Evolutionary conservation across 2,797 vertebrate genomes (phyloP), one percentile per base, ranked within the genome.

Genomic region (Cyprinella venusta): DNA sequence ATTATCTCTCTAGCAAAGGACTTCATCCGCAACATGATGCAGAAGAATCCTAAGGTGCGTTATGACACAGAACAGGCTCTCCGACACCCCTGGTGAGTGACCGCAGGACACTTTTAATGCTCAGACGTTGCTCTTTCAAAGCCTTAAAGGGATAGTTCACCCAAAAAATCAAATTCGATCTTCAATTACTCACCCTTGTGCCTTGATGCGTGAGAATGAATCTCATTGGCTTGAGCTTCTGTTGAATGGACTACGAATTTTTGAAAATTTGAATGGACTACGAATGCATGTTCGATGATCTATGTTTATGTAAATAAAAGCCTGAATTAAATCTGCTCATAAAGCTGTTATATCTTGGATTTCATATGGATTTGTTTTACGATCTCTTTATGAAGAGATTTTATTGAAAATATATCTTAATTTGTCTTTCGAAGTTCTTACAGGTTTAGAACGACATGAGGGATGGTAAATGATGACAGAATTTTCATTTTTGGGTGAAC

Each of bases 11-110:
- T 91, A 99, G 98, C 98, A 42, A 99, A 99, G 89, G 96, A 98
- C 84, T 99, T 99, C 89, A 99, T 98, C 88, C 94, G 94, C 1
- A 97, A 98, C 87, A 91, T 99, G 86, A 95, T 99, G 94, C 96
- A 99, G 93, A 99, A 98, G 90, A 96, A 97, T 91, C 96, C 97
- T 0, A 94, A 87, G 63, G 92, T 92, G 85, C 96, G 98, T 75
- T 98, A 94, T 86, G 94, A 93, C 52, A 96, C 96, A 0, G 97
- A 99, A 1, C 95, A 96, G 78, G 98, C 97, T 0, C 93, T 99
- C 85, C 86, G 94, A 77, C 98, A 99, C 91, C 96, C 97, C 2
- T 99, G 98, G 98, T 99, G 91, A 97, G 96, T 38, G 76, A 9
- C 4, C 48, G 5, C 5, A 19, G 19, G 30, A 69, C 18, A 40